Evolutionary conservation across 2,888 invertebrate genomes (phyloP).

Genomic region (Troglohyphantes excavatus): DNA sequence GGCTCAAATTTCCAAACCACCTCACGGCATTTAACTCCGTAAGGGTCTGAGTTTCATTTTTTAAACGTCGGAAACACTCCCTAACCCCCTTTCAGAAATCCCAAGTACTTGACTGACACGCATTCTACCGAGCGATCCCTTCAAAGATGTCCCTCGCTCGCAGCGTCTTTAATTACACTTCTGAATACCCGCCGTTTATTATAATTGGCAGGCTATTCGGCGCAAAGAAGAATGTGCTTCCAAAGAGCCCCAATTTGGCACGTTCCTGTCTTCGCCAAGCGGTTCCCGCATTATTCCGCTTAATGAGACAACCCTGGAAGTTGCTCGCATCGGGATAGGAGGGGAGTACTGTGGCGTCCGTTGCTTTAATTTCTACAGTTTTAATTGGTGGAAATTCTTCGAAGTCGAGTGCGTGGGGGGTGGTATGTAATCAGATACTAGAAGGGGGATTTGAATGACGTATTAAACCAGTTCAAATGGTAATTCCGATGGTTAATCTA

Average conservation of each 20-base stretch:
- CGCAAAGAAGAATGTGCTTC: slow-evolving; percentile 21
- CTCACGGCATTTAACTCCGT: too few species aligned
- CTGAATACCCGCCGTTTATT: slow-evolving; percentile 64
- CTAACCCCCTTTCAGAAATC: background rate
- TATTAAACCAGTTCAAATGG: background rate
- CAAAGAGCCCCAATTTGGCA: slow-evolving; percentile 45
- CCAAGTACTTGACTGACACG: slow-evolving; percentile 31
- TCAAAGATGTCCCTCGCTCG: background rate
- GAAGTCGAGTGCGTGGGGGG: slow-evolving; percentile 16
- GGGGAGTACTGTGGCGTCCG: background rate
- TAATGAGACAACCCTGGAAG: slow-evolving; percentile 50
- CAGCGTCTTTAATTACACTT: slow-evolving; percentile 63
- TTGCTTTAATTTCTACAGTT: slow-evolving; percentile 46
- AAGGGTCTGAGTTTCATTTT: too few species aligned
- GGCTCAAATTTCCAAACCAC: too few species aligned
- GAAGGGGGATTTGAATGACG: slow-evolving; percentile 1
- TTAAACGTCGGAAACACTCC: background rate
- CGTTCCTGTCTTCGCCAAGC: slow-evolving; percentile 50
- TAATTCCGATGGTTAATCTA: background rate
- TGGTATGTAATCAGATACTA: slow-evolving; percentile 28
- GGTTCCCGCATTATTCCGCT: slow-evolving; percentile 45
- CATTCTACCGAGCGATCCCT: slow-evolving; percentile 16
- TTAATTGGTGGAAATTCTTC: slow-evolving; percentile 58
- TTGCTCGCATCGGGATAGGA: background rate
- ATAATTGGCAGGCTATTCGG: slow-evolving; percentile 71